Evolutionary conservation across 1,140 invertebrate genomes (phyloP), one percentile per base, ranked within the genome.

Genomic region (Penaeus japonicus): DNA sequence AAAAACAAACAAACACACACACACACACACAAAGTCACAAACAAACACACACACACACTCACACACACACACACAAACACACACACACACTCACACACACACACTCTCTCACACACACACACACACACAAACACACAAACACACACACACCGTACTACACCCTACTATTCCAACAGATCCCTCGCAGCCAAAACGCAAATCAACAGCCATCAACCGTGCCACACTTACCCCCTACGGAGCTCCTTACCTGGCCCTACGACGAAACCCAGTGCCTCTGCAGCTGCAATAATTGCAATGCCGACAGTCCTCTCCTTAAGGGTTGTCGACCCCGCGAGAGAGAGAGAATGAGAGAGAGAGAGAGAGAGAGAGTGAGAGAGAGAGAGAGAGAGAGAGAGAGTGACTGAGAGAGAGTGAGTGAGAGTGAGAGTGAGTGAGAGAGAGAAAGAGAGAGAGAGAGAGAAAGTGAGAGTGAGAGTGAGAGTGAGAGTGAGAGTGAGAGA

Each of bases 211-310:
- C 62, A 65, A 22, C 35, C 1, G 7, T 47, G 47, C 47, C 10
- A 47, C 47, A 47, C 10, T 0, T 47, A 15, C 47, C 4, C 47
- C 54, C 7, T 57, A 82, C 53, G 27, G 12, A 4, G 53, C 20
- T 4, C 62, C 80, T 85, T 91, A 94, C 94, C 92, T 91, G 97
- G 97, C 12, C 97, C 97, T 77, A 98, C 94, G 81, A 97, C 95
- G 92, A 98, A 98, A 39, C 97, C 97, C 27, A 98, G 92, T 18
- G 97, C 96, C 94, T 98, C 97, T 80, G 95, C 96, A 81, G 97
- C 93, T 7, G 96, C 96, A n/a, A 97, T 94, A 93, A 96, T 96
- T 0, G 97, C 96, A 85, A 98, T 96, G 2, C 96, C 96, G 73
- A 95, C 93, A 1, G 97, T 98, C 84, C 97, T 94, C 93, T 98